phyloP scores from a whole-genome alignment of 2,888 invertebrate genomes.

The Mechanitis messenoides region DNA sequence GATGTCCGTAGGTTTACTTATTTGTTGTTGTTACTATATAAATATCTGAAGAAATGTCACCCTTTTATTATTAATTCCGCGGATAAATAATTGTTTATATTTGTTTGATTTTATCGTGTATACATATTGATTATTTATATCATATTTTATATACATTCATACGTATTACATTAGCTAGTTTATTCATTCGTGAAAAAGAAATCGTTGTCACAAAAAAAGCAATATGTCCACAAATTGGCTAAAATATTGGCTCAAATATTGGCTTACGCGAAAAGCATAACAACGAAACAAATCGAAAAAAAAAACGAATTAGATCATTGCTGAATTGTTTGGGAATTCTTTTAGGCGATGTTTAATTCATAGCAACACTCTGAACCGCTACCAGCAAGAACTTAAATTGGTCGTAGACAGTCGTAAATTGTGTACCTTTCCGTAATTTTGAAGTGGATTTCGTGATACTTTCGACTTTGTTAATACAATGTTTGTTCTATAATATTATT shows the following conservation, averaged over 20 bases:
- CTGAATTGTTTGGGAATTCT: constrained; percentile 41
- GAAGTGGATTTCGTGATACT: neutral
- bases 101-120: too few relatives aligned
- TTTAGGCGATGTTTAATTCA: constrained; percentile 65
- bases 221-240: constrained; percentile 23
- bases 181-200: too few relatives aligned
- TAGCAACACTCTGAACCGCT: constrained; percentile 31
- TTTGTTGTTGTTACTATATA: too few relatives aligned
- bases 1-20: too few relatives aligned
- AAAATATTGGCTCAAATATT: constrained; percentile 18
- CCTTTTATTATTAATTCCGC: too few relatives aligned
- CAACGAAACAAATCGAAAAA: constrained; percentile 28
- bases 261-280: constrained; percentile 30
- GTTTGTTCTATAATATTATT: too few relatives aligned
- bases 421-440: constrained; percentile 36
- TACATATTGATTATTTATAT: too few relatives aligned
- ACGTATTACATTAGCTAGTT: too few relatives aligned
- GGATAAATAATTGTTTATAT: too few relatives aligned
- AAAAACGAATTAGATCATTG: constrained; percentile 34
- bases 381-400: constrained; percentile 54
- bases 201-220: constrained; percentile 12
- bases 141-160: too few relatives aligned
- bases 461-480: too few relatives aligned
- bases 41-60: too few relatives aligned
- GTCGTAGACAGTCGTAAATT: constrained; percentile 51